A percentile compares a stretch with the other conserved stretches of the same genome.
phyloP scores from a whole-genome alignment of 92 coral and sea anemone species.

The Palythoa grandiflora region DNA sequence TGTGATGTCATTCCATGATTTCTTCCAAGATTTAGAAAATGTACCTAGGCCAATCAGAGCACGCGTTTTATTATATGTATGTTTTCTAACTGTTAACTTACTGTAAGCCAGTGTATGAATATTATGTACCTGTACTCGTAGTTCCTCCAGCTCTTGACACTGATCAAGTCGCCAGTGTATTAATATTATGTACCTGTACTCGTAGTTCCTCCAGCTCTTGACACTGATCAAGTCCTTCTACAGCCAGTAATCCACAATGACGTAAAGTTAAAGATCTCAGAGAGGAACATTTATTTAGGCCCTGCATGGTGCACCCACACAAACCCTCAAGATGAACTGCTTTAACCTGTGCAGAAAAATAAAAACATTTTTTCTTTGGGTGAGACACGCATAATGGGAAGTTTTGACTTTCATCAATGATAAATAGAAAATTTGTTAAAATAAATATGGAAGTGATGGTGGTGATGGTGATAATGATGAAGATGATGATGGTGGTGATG shows the following conservation, averaged over 20 bases:
- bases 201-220: constrained; percentile 71
- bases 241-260: constrained; percentile 89
- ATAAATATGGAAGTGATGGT: too few species aligned
- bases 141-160: constrained; percentile 77
- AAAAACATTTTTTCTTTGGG: neutral
- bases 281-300: constrained; percentile 75
- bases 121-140: constrained; percentile 69
- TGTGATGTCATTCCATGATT: too few species aligned
- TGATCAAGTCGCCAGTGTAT: constrained; percentile 77
- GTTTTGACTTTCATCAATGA: too few species aligned
- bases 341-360: constrained; percentile 38
- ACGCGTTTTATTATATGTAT: too few species aligned
- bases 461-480: too few species aligned
- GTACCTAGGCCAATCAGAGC: too few species aligned
- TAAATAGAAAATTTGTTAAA: too few species aligned
- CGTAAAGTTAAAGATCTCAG: constrained; percentile 73
- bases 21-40: too few species aligned
- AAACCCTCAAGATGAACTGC: constrained; percentile 41
- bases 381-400: neutral
- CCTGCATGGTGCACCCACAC: constrained; percentile 79
- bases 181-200: constrained; percentile 61
- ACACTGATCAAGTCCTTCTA: constrained; percentile 92
- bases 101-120: neutral
- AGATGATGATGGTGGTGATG: too few species aligned
- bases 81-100: too few species aligned